These are phyloP conservation scores for Phaethon lepturus DNA, from an alignment of 2,113 vertebrate genomes.

Conservation along the genomic window DNA sequence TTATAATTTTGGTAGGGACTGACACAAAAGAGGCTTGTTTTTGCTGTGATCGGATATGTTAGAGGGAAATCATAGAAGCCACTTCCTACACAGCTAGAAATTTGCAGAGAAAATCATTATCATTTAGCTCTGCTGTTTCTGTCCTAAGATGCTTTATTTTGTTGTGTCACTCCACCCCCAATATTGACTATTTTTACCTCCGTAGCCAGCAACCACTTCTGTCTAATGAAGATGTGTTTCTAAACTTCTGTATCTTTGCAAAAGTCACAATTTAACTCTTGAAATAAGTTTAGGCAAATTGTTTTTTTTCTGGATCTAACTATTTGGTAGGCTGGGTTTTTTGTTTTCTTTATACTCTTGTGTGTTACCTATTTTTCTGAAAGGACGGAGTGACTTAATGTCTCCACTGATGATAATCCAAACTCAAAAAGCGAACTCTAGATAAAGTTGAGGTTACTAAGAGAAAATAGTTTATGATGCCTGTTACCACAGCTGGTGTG, in stretches of 20 bases:
- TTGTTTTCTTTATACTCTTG: neutral
- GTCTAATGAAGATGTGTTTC: neutral
- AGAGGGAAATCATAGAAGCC: neutral
- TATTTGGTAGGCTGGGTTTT: neutral
- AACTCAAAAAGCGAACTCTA: neutral
- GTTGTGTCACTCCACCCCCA: neutral
- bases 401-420: neutral
- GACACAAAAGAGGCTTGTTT: slow-evolving; percentile 7
- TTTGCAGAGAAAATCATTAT: neutral
- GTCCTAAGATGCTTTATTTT: neutral
- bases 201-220: neutral
- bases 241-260: neutral
- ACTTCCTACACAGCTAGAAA: neutral
- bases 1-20: neutral
- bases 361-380: neutral
- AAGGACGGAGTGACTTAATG: neutral
- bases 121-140: neutral
- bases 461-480: neutral
- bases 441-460: neutral
- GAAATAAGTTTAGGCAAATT: neutral
- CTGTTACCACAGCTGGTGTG: neutral
- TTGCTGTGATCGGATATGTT: neutral
- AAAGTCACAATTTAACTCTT: neutral
- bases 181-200: neutral
- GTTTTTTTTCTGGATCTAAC: neutral